A percentile compares a stretch with the other conserved stretches of the same genome.
These are phyloP conservation scores for Cladopsammia gracilis DNA, from an alignment of 64 coral and sea anemone species.

Conservation along the genomic window DNA sequence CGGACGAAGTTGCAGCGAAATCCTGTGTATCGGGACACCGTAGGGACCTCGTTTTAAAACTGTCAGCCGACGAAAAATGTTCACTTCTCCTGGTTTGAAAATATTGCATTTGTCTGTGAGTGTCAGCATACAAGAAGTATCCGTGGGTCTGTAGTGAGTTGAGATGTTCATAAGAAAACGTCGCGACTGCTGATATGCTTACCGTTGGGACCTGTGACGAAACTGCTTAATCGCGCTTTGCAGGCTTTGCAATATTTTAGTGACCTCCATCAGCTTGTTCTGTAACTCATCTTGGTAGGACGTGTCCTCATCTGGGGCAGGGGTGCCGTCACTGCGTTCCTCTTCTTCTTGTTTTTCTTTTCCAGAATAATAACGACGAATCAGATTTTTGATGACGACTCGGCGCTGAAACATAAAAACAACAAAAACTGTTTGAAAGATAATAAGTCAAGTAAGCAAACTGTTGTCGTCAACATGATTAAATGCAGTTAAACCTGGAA, in stretches of 20 bases:
- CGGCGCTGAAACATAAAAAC: slow-evolving; percentile 21
- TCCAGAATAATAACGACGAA: slow-evolving; percentile 45
- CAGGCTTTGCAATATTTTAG: slow-evolving; percentile 18
- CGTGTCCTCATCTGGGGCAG: background rate
- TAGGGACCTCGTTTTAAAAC: too few species aligned
- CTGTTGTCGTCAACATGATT: too few species aligned
- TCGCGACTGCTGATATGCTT: background rate
- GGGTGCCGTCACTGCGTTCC: background rate
- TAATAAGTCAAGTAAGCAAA: background rate
- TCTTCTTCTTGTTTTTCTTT: background rate
- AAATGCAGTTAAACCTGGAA: too few species aligned
- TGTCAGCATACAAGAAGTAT: too few species aligned
- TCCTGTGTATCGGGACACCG: too few species aligned
- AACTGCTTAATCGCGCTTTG: background rate
- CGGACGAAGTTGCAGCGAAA: too few species aligned
- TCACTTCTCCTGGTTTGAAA: too few species aligned
- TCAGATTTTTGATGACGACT: slow-evolving; percentile 45
- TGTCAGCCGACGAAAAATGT: too few species aligned
- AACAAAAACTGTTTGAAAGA: background rate
- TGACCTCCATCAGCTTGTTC: slow-evolving; percentile 15
- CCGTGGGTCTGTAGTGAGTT: too few species aligned
- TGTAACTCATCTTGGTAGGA: background rate
- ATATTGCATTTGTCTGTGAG: too few species aligned
- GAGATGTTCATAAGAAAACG: background rate
- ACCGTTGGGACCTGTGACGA: background rate